Conservation (phyloP, 2,888 invertebrate genomes). For the Ochropacha duplaris region DNA sequence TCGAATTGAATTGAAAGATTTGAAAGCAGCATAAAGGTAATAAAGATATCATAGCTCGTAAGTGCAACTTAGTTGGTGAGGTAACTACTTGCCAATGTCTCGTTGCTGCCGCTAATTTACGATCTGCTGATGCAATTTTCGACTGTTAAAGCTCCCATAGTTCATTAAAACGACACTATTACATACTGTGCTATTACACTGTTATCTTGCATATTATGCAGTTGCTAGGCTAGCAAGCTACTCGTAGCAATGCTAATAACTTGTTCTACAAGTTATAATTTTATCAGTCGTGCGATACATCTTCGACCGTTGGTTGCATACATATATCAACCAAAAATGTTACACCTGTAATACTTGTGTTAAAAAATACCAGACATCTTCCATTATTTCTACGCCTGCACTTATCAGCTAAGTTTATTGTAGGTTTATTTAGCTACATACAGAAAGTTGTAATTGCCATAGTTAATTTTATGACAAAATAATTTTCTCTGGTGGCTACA, state of each 20-base stretch:
- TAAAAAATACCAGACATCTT: no score
- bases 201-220: not conserved
- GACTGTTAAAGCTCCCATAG: slow-evolving; percentile 13
- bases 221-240: not conserved
- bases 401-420: not conserved
- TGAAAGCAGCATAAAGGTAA: slow-evolving; percentile 18
- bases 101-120: slow-evolving; percentile 15
- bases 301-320: not conserved
- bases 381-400: no score
- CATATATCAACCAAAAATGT: not conserved
- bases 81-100: slow-evolving; percentile 2
- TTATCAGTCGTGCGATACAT: not conserved
- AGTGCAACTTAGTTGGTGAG: slow-evolving; percentile 22
- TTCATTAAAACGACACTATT: slow-evolving; percentile 14
- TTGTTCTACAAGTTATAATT: not conserved
- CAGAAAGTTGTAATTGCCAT: not conserved
- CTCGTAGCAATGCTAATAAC: not conserved
- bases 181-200: no score
- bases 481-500: not conserved
- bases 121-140: slow-evolving; percentile 22
- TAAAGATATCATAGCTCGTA: slow-evolving; percentile 28
- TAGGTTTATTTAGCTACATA: not conserved
- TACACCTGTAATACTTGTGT: not conserved
- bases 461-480: not conserved
- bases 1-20: slow-evolving; percentile 15